Percentiles rank a stretch among this genome's conserved stretches.
These are phyloP conservation scores for Chionis minor DNA, from an alignment of 2,113 vertebrate genomes.

Conservation along the genomic window DNA sequence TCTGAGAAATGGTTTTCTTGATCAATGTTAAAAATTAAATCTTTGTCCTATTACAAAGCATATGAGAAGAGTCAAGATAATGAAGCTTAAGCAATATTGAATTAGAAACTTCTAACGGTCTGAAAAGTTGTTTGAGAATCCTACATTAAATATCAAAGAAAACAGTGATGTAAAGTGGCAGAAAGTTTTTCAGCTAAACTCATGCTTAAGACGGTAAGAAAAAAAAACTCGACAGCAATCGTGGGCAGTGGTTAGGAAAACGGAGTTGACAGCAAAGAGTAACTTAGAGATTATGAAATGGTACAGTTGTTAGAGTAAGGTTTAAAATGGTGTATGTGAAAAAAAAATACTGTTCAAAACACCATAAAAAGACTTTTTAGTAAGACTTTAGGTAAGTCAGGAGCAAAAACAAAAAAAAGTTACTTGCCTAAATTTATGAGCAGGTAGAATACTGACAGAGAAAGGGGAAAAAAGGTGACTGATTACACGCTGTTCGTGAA, in stretches of 20 bases:
- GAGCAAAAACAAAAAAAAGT: neutral
- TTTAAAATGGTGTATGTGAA: neutral
- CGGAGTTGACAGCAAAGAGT: neutral
- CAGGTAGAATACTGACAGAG: neutral
- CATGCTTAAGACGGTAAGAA: neutral
- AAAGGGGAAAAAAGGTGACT: no score
- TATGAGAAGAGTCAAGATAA: neutral
- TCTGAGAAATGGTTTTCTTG: neutral
- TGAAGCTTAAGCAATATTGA: neutral
- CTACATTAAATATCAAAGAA: neutral
- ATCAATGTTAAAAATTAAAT: neutral
- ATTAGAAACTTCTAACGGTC: neutral
- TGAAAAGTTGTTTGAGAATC: neutral
- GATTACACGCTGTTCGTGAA: neutral
- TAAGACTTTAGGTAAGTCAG: no score
- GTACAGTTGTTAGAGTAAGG: neutral
- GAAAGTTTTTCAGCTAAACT: neutral
- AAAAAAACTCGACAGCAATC: neutral
- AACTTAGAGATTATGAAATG: neutral
- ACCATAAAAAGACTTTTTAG: neutral
- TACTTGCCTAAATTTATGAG: neutral
- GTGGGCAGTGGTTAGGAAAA: neutral
- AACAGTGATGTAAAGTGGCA: neutral
- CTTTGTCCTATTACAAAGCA: neutral
- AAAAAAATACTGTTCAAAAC: neutral